These are phyloP conservation scores for Zygothrica quintamaculata DNA, from an alignment of 2,888 invertebrate genomes.

Conservation along the genomic window DNA sequence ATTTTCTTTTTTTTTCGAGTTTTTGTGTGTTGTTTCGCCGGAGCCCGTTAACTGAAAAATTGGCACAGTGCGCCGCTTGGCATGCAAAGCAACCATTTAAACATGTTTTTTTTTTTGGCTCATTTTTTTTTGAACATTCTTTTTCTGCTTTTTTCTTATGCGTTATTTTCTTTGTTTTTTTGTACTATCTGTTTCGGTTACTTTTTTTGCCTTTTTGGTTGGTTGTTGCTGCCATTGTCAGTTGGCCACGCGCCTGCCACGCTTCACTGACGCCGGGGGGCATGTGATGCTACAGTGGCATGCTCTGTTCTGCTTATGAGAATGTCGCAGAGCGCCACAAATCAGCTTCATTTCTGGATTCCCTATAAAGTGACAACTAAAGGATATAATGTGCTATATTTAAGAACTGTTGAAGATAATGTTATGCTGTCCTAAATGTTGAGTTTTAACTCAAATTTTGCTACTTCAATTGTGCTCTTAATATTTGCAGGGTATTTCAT, in stretches of 20 bases:
- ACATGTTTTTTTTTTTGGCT: conserved; percentile 36
- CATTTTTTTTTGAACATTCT: not conserved
- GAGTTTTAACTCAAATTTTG: too few species aligned
- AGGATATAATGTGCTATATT: too few species aligned
- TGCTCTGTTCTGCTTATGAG: conserved; percentile 46
- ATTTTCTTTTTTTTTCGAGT: conserved; percentile 18
- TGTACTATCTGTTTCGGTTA: conserved; percentile 19
- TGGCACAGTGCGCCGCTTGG: conserved; percentile 73
- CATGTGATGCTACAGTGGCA: not conserved
- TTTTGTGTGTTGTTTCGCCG: conserved; percentile 1
- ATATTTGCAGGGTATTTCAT: conserved; percentile 10
- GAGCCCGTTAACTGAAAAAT: conserved; percentile 76
- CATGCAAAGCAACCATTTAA: conserved; percentile 76
- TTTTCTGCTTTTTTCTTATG: conserved; percentile 6
- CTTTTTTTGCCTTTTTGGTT: conserved; percentile 39
- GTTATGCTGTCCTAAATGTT: too few species aligned
- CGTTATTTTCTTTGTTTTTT: conserved; percentile 16
- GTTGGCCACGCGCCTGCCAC: conserved; percentile 74
- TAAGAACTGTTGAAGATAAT: too few species aligned
- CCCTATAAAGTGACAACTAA: conserved; percentile 12
- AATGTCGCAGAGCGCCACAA: conserved; percentile 53
- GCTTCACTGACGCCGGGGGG: conserved; percentile 54
- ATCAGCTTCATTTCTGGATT: conserved; percentile 53
- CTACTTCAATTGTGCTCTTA: too few species aligned
- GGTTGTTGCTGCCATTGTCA: conserved; percentile 67